A percentile compares a stretch with the other conserved stretches of the same genome.
These are phyloP conservation scores for Chitala chitala DNA, from an alignment of 2,113 vertebrate species.

Conservation along the genomic window DNA sequence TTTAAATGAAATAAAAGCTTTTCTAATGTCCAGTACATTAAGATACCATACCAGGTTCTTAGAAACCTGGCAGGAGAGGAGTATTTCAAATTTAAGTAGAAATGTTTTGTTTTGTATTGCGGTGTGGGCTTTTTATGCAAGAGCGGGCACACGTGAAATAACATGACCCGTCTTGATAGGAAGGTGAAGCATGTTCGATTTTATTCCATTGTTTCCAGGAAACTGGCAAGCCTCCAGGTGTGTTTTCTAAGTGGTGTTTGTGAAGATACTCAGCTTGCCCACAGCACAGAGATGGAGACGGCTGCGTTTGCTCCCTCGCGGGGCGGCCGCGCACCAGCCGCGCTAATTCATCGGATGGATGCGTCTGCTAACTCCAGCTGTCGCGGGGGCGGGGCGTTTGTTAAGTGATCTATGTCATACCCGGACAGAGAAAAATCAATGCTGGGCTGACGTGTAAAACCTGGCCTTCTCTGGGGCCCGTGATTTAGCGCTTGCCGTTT, in stretches of 20 bases:
- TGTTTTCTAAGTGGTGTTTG: not conserved
- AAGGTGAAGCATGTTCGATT: too few species aligned
- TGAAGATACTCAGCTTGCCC: not conserved
- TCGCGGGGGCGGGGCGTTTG: not conserved
- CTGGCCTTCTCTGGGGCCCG: not conserved
- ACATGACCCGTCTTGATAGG: too few species aligned
- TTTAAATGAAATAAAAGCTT: not conserved
- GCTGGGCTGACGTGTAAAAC: not conserved
- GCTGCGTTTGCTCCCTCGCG: not conserved
- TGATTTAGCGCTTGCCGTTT: not conserved
- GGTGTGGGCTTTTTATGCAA: too few species aligned
- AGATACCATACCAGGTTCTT: not conserved
- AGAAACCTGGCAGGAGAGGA: too few species aligned
- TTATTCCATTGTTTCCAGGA: too few species aligned
- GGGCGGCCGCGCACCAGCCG: not conserved
- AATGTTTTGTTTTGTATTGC: too few species aligned
- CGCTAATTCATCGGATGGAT: not conserved
- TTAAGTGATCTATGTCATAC: slow-evolving; percentile 20
- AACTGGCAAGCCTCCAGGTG: not conserved
- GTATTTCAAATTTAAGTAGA: too few species aligned
- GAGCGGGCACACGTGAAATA: too few species aligned
- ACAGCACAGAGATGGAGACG: not conserved
- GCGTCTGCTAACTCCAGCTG: not conserved
- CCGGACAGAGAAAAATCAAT: slow-evolving; percentile 1
- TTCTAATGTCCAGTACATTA: not conserved